Percentiles rank a stretch among this genome's conserved stretches.
phyloP scores from a whole-genome alignment of 2,113 vertebrate species.

The Cairina moschata region DNA sequence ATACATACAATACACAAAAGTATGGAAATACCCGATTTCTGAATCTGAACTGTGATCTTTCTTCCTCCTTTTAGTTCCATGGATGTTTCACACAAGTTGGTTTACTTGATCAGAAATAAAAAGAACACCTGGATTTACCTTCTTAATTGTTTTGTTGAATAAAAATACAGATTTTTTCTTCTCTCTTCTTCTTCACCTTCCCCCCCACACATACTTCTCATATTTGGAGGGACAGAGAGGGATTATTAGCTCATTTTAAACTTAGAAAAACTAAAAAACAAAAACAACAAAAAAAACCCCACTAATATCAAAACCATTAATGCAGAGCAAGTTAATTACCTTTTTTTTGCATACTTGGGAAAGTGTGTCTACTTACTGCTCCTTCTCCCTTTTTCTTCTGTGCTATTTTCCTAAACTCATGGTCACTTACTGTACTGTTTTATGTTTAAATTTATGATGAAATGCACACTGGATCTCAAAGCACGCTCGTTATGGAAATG shows the following conservation, averaged over 20 bases:
- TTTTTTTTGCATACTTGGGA: background rate
- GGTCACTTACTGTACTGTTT: too few species aligned
- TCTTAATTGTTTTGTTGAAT: background rate
- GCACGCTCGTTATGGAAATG: too few species aligned
- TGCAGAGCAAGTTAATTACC: background rate
- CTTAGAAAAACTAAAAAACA: background rate
- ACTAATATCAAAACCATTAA: background rate
- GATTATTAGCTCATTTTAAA: background rate
- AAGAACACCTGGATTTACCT: background rate
- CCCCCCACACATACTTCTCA: background rate
- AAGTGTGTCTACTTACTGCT: background rate
- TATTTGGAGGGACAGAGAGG: background rate
- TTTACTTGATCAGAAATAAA: background rate
- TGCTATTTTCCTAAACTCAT: too few species aligned
- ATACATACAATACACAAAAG: background rate
- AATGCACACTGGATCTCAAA: too few species aligned
- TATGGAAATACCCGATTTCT: background rate
- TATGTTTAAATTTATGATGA: too few species aligned
- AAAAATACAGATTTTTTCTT: background rate
- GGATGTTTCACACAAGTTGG: background rate
- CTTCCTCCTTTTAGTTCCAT: background rate
- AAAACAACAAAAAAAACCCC: too few species aligned
- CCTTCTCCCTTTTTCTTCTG: background rate
- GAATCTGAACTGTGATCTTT: background rate
- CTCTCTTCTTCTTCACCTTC: background rate